These are phyloP conservation scores for Monoplex corrugatus DNA, from an alignment of 2,888 invertebrate genomes.

Conservation along the genomic window DNA sequence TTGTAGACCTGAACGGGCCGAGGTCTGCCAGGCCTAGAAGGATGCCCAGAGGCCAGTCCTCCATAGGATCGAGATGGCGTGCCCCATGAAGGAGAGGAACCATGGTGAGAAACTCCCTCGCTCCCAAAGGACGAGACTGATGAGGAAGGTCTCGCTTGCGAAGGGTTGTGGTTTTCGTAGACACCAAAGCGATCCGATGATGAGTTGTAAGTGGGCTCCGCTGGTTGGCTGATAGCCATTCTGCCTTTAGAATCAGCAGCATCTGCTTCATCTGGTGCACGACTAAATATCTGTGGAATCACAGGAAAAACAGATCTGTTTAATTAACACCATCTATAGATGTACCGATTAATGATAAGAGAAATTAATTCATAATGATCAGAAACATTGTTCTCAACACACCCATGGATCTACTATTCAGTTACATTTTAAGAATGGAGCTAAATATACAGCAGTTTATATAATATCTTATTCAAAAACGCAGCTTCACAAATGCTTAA, in stretches of 20 bases:
- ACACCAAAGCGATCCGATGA: slow-evolving; percentile 55
- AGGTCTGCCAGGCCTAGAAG: slow-evolving; percentile 57
- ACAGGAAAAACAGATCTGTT: background rate
- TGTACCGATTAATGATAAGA: no score
- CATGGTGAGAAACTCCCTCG: slow-evolving; percentile 32
- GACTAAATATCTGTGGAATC: slow-evolving; percentile 73
- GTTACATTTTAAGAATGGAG: no score
- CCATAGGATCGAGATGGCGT: background rate
- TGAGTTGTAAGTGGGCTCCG: slow-evolving; percentile 42
- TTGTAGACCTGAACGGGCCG: slow-evolving; percentile 72
- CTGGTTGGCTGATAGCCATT: slow-evolving; percentile 19
- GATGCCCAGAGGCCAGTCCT: slow-evolving; percentile 41
- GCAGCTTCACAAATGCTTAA: no score
- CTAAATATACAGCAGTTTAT: no score
- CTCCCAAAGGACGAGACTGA: slow-evolving; percentile 48
- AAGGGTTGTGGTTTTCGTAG: slow-evolving; percentile 38
- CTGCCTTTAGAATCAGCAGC: slow-evolving; percentile 53
- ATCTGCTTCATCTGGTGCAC: slow-evolving; percentile 74
- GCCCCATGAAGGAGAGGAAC: slow-evolving; percentile 7
- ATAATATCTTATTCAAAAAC: no score
- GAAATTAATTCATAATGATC: no score
- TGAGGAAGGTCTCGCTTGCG: slow-evolving; percentile 50
- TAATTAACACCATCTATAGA: no score
- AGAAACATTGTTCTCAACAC: no score
- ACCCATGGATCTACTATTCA: no score